Evolutionary conservation across 2,797 vertebrate species (phyloP).

Genomic region (Phoxinus dragarum): DNA sequence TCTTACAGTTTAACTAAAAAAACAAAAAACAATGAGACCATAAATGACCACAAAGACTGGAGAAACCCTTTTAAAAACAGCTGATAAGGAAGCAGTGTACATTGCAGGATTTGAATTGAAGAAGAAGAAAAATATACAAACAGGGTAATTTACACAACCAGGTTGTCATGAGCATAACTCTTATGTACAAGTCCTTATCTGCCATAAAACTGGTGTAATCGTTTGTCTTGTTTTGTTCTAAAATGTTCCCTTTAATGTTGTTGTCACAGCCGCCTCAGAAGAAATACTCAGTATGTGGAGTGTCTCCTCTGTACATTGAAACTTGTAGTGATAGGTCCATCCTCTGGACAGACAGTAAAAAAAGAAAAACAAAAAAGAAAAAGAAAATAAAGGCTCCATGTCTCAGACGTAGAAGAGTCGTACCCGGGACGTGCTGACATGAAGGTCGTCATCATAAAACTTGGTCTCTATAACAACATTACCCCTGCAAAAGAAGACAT

Average conservation of each 20-base stretch:
- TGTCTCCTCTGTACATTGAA: conserved; percentile 57
- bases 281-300: conserved; percentile 49
- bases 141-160: conserved; percentile 68
- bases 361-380: conserved; percentile 7
- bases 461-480: conserved; percentile 99
- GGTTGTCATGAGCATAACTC: conserved; percentile 60
- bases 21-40: conserved; percentile 20
- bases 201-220: conserved; percentile 56
- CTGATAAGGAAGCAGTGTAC: conserved; percentile 60
- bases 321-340: conserved; percentile 55
- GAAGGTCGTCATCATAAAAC: conserved; percentile 97
- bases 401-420: conserved; percentile 98
- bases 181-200: conserved; percentile 67
- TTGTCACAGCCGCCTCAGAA: conserved; percentile 47
- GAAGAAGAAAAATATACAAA: conserved; percentile 60
- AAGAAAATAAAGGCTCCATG: conserved; percentile 4
- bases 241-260: conserved; percentile 55
- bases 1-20: conserved; percentile 67
- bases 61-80: conserved; percentile 59
- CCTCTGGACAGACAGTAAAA: conserved; percentile 49
- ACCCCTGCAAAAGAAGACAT: conserved; percentile 80
- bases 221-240: conserved; percentile 54
- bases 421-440: conserved; percentile 98
- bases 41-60: conserved; percentile 55
- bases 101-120: conserved; percentile 51